phyloP scores from a whole-genome alignment of 2,113 vertebrate genomes.

The Sminthopsis crassicaudata region DNA sequence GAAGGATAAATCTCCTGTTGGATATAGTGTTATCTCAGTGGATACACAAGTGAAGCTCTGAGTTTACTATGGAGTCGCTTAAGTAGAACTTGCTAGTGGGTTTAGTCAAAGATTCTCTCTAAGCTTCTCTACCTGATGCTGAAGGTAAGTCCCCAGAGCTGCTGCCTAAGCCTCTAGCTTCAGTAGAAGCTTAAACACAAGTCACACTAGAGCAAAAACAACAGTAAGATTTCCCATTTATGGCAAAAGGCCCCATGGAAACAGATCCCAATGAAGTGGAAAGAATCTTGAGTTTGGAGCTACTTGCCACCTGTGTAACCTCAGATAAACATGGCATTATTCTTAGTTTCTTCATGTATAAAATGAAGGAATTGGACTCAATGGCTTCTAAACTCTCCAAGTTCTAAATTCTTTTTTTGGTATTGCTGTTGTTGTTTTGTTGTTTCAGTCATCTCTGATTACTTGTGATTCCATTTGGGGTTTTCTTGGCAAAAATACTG shows the following conservation, averaged over 20 bases:
- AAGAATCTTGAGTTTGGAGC: not conserved
- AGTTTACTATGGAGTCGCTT: constrained; percentile 17
- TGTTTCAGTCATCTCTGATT: not conserved
- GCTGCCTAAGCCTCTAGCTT: not conserved
- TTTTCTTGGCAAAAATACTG: not conserved
- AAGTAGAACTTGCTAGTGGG: constrained; percentile 20
- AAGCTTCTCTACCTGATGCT: constrained; percentile 26
- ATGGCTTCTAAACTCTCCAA: not conserved
- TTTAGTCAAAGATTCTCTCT: not conserved
- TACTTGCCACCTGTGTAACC: not conserved
- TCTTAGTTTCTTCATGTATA: not conserved
- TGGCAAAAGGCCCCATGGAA: not conserved
- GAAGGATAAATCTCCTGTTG: constrained; percentile 12
- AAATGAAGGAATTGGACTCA: not conserved
- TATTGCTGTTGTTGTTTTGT: not conserved
- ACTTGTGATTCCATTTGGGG: not conserved
- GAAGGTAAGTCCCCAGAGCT: not conserved
- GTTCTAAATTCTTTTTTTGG: not conserved
- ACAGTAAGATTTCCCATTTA: not conserved
- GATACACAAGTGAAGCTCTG: constrained; percentile 24
- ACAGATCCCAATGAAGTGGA: not conserved
- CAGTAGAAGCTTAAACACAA: constrained; percentile 1
- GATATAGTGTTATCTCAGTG: not conserved
- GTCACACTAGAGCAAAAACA: constrained; percentile 15
- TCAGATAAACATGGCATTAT: not conserved